These are phyloP conservation scores for Notolepis coatsorum DNA, from an alignment of 2,797 vertebrate genomes.

Conservation along the genomic window DNA sequence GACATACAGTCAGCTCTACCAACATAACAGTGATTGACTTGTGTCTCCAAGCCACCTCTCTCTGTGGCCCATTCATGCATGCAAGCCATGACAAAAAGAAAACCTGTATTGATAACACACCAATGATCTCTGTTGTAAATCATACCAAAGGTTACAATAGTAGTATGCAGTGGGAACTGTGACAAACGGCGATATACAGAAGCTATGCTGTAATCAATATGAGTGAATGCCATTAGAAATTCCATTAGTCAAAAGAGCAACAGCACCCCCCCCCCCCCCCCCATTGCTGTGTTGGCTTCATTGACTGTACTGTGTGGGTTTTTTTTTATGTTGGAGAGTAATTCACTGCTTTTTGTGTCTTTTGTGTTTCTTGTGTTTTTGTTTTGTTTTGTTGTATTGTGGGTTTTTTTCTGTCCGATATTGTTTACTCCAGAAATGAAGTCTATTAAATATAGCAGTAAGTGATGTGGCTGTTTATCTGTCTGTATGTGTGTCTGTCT, in stretches of 20 bases:
- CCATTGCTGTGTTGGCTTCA: conserved; percentile 69
- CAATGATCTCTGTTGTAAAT: conserved; percentile 59
- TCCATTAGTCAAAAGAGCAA: conserved; percentile 65
- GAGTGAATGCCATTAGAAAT: conserved; percentile 34
- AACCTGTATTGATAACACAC: conserved; percentile 29
- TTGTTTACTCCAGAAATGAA: conserved; percentile 79
- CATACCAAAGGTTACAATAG: conserved; percentile 50
- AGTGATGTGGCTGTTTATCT: conserved; percentile 81
- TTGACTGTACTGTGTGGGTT: conserved; percentile 69
- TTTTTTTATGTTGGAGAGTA: conserved; percentile 76
- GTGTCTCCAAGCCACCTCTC: conserved; percentile 4
- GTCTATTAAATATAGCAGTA: conserved; percentile 83
- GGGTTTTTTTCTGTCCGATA: conserved; percentile 65
- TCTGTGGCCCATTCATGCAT: conserved; percentile 54
- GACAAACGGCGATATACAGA: conserved; percentile 46
- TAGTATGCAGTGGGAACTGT: conserved; percentile 44
- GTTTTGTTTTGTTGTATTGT: conserved; percentile 52
- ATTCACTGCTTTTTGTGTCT: conserved; percentile 56
- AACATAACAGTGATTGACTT: conserved; percentile 10
- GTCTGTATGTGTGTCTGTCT: conserved; percentile 70
- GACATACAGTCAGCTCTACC: conserved; percentile 5
- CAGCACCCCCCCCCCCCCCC: conserved; percentile 58
- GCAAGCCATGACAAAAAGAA: conserved; percentile 35
- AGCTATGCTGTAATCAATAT: conserved; percentile 58
- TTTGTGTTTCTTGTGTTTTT: conserved; percentile 36